These are phyloP conservation scores for Cotesia congregata DNA, from an alignment of 2,888 invertebrate genomes.

Conservation along the genomic window DNA sequence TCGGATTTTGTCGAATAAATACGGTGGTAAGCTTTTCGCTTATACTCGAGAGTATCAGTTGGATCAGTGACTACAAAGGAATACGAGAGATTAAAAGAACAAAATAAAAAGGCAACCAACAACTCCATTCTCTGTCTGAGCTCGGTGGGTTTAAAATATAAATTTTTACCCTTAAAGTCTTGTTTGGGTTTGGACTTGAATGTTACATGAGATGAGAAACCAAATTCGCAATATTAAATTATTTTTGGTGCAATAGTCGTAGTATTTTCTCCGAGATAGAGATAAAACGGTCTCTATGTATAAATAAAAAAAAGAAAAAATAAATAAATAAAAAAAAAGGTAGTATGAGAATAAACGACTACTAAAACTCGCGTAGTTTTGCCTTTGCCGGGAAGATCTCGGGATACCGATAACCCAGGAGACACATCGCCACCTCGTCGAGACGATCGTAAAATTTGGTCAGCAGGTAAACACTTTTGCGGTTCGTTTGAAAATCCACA, in stretches of 20 bases:
- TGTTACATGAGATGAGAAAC: neutral
- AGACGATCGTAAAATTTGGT: conserved; percentile 70
- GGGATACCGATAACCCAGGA: conserved; percentile 65
- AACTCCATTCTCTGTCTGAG: conserved; percentile 39
- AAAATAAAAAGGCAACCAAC: conserved; percentile 9
- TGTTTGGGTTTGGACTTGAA: neutral
- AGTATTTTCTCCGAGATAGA: too few relatives aligned
- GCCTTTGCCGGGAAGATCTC: conserved; percentile 61
- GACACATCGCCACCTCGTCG: conserved; percentile 70
- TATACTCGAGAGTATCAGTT: conserved; percentile 15
- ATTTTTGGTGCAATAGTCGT: too few relatives aligned
- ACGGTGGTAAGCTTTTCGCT: neutral
- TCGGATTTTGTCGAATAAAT: neutral
- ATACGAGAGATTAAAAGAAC: conserved; percentile 24
- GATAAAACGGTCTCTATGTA: too few relatives aligned
- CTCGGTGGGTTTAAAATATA: conserved; percentile 25
- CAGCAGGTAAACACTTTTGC: conserved; percentile 64
- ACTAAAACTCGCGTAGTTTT: conserved; percentile 50
- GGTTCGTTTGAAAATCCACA: conserved; percentile 60
- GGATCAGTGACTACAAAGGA: conserved; percentile 14
- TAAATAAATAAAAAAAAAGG: neutral
- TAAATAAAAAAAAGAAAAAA: conserved; percentile 24
- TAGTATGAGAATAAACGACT: conserved; percentile 35
- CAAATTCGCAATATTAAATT: neutral
- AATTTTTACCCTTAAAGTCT: conserved; percentile 17